These are phyloP conservation scores for Phalanger gymnotis DNA, from an alignment of 2,797 vertebrate genomes.

Conservation along the genomic window DNA sequence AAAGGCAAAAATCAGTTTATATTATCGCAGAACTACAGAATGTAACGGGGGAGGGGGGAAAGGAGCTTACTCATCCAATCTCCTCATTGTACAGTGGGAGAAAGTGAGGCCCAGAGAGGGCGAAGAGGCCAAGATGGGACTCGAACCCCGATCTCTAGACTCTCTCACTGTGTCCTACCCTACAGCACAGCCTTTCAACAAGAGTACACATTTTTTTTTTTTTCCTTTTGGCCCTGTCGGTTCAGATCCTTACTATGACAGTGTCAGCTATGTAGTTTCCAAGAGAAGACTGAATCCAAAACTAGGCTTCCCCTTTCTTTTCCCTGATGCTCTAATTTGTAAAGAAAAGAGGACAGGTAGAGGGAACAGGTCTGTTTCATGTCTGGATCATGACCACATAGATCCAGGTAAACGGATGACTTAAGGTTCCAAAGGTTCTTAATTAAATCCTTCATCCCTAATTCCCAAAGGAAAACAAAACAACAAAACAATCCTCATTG, in stretches of 20 bases:
- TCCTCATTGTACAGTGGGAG: background rate
- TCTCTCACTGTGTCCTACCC: background rate
- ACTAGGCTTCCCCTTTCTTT: background rate
- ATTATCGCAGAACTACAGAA: background rate
- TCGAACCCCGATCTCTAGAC: background rate
- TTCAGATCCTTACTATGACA: background rate
- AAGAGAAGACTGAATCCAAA: background rate
- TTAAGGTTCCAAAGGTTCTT: background rate
- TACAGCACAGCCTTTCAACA: background rate
- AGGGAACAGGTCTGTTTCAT: background rate
- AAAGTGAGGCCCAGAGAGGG: slow-evolving; percentile 11
- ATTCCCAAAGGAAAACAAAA: background rate
- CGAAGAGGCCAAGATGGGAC: background rate
- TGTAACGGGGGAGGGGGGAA: background rate
- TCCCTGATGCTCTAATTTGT: background rate
- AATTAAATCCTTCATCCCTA: background rate
- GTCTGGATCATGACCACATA: background rate
- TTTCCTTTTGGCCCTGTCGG: background rate
- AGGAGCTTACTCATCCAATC: background rate
- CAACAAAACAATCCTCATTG: background rate
- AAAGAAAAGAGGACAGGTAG: background rate
- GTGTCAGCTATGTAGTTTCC: background rate
- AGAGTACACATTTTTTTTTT: background rate
- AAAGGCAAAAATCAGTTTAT: background rate
- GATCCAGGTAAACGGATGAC: background rate